Evolutionary conservation across 2,888 invertebrate genomes (phyloP).

Genomic region (Agonum fuliginosum): DNA sequence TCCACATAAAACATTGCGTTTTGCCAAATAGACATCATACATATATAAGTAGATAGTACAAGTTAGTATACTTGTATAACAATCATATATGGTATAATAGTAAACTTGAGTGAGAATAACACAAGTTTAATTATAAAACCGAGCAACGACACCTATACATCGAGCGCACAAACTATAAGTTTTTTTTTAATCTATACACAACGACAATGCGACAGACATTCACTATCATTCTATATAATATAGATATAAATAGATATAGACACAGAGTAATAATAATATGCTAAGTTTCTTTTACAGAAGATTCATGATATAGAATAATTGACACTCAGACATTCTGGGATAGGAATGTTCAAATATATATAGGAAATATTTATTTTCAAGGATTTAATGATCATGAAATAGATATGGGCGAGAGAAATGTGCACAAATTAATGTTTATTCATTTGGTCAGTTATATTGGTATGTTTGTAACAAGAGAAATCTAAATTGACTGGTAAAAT

Average conservation of each 20-base stretch:
- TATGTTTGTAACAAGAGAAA: conserved; percentile 45
- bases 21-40: conserved; percentile 71
- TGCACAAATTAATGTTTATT: conserved; percentile 34
- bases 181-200: conserved; percentile 60
- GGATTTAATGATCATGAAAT: too few species aligned
- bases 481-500: too few species aligned
- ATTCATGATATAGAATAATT: conserved; percentile 61
- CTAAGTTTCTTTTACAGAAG: conserved; percentile 57
- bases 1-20: conserved; percentile 72
- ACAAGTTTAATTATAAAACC: conserved; percentile 40
- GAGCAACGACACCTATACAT: conserved; percentile 73
- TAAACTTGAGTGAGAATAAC: conserved; percentile 52
- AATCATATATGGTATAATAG: conserved; percentile 52
- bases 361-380: too few species aligned
- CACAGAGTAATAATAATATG: conserved; percentile 58
- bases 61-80: conserved; percentile 49
- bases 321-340: conserved; percentile 61
- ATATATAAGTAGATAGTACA: conserved; percentile 47
- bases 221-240: conserved; percentile 60
- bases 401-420: conserved; percentile 16
- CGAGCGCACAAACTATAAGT: conserved; percentile 68
- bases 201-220: conserved; percentile 60
- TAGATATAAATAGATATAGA: conserved; percentile 61
- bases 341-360: conserved; percentile 1
- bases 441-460: conserved; percentile 46